Percentiles rank a stretch among this genome's conserved stretches.
Evolutionary conservation across 2,888 invertebrate species (phyloP).

Genomic region (Volucella bombylans): DNA sequence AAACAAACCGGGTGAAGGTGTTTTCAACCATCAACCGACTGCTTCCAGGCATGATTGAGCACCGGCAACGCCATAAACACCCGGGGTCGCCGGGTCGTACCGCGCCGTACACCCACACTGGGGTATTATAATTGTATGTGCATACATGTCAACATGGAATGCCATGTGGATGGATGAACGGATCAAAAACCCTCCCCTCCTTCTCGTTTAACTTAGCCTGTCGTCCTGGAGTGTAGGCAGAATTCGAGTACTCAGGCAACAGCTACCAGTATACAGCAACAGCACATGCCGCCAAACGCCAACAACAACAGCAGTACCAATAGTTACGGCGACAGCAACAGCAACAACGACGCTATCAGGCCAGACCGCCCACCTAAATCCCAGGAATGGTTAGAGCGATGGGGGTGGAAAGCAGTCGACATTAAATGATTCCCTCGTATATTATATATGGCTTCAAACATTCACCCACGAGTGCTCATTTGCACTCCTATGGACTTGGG

Average conservation of each 20-base stretch:
- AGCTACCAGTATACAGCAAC: slow-evolving; percentile 50
- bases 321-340: slow-evolving; percentile 13
- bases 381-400: slow-evolving; percentile 9
- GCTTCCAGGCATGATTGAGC: slow-evolving; percentile 76
- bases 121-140: slow-evolving; percentile 72
- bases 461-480: slow-evolving; percentile 74
- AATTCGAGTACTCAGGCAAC: too few species aligned
- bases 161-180: slow-evolving; percentile 72
- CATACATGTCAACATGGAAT: slow-evolving; percentile 72
- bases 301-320: slow-evolving; percentile 19
- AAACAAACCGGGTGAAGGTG: slow-evolving; percentile 75
- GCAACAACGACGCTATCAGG: slow-evolving; percentile 62
- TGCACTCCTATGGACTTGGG: slow-evolving; percentile 65
- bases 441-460: slow-evolving; percentile 73
- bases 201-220: not conserved
- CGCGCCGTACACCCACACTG: slow-evolving; percentile 50
- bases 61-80: slow-evolving; percentile 72
- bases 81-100: slow-evolving; percentile 67
- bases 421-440: slow-evolving; percentile 74
- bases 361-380: slow-evolving; percentile 58
- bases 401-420: slow-evolving; percentile 62
- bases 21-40: slow-evolving; percentile 74
- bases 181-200: slow-evolving; percentile 57
- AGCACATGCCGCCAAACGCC: slow-evolving; percentile 73
- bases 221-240: slow-evolving; percentile 42